Evolutionary conservation across 2,888 invertebrate genomes (phyloP).

Genomic region (Camptogramma bilineatum): DNA sequence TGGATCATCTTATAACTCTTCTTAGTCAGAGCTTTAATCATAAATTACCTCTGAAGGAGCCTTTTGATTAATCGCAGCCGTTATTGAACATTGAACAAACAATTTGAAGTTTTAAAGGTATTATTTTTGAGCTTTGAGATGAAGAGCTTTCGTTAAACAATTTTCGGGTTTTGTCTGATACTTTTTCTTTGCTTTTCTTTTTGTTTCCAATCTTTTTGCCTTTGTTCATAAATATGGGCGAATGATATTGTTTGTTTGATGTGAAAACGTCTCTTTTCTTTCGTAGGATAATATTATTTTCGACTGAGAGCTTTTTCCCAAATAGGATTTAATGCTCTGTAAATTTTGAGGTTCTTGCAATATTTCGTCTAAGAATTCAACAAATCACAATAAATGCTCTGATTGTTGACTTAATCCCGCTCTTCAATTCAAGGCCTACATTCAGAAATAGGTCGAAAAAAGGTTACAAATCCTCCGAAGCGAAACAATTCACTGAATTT

Average conservation of each 20-base stretch:
- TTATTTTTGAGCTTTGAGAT: constrained; percentile 24
- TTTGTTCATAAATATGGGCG: neutral
- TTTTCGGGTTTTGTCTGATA: constrained; percentile 16
- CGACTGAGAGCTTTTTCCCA: neutral
- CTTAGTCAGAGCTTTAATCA: constrained; percentile 14
- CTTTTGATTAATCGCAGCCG: constrained; percentile 30
- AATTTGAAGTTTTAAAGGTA: constrained; percentile 25
- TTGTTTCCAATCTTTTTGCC: constrained; percentile 1
- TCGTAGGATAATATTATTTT: constrained; percentile 2
- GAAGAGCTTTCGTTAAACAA: constrained; percentile 7
- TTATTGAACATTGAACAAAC: constrained; percentile 35
- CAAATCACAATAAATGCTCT: neutral
- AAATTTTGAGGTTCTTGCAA: neutral
- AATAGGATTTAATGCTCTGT: neutral
- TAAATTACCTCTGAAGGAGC: constrained; percentile 27
- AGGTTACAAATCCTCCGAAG: constrained; percentile 25
- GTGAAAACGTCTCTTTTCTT: constrained; percentile 6
- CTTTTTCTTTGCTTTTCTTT: constrained; percentile 15
- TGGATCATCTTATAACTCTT: constrained; percentile 21
- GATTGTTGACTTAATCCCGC: neutral
- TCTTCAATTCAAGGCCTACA: constrained; percentile 22
- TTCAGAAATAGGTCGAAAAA: constrained; percentile 27
- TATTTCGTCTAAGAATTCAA: neutral
- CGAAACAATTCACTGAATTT: constrained; percentile 40
- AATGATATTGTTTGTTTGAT: constrained; percentile 10